phyloP scores from a whole-genome alignment of 2,113 vertebrate species.

The Macquaria ambigua region DNA sequence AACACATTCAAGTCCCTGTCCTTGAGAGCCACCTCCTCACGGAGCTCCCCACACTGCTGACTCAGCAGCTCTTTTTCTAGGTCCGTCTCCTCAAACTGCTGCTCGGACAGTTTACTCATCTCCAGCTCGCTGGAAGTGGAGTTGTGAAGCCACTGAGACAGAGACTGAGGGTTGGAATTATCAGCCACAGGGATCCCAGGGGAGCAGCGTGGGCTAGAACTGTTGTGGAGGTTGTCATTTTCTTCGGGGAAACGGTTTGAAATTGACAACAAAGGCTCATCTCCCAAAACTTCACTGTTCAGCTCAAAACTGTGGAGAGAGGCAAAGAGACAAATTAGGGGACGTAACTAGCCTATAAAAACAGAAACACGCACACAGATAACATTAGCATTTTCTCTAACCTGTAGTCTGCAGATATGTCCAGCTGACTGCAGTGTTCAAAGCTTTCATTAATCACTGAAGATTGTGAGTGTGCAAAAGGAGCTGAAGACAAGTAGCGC shows the following conservation, averaged over 20 bases:
- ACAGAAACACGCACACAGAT: not conserved
- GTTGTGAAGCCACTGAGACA: constrained; percentile 51
- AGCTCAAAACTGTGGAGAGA: constrained; percentile 75
- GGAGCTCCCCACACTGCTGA: constrained; percentile 81
- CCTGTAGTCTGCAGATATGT: constrained; percentile 75
- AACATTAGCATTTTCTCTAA: constrained; percentile 24
- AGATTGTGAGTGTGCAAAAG: constrained; percentile 47
- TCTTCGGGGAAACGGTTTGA: constrained; percentile 61
- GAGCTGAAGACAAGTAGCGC: constrained; percentile 83
- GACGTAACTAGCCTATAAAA: not conserved
- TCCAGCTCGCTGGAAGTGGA: constrained; percentile 36
- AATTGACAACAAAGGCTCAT: constrained; percentile 71
- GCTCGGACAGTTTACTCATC: constrained; percentile 52
- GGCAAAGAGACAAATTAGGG: not conserved
- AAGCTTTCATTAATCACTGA: constrained; percentile 67
- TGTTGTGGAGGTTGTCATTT: not conserved
- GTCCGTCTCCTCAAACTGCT: constrained; percentile 55
- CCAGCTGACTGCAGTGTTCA: constrained; percentile 71
- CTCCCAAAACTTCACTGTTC: constrained; percentile 78
- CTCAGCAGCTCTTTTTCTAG: constrained; percentile 74
- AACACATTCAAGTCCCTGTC: constrained; percentile 78
- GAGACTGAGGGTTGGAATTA: constrained; percentile 11
- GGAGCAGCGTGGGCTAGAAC: constrained; percentile 2
- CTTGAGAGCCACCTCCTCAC: constrained; percentile 80
- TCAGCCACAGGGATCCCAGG: not conserved